A percentile compares a stretch with the other conserved stretches of the same genome.
These are phyloP conservation scores for Tenthredo distinguenda DNA, from an alignment of 2,888 invertebrate genomes.

Conservation along the genomic window DNA sequence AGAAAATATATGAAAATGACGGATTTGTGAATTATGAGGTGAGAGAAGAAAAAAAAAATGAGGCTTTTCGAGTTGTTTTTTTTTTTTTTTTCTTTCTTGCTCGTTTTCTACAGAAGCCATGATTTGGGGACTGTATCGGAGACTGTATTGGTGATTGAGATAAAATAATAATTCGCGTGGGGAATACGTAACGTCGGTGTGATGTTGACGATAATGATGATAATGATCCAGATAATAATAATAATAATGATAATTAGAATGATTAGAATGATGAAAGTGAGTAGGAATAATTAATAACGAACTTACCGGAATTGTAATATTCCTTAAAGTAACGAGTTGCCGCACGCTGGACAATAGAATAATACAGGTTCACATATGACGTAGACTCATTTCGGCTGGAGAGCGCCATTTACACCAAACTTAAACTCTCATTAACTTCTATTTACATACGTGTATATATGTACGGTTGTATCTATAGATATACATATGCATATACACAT, in stretches of 20 bases:
- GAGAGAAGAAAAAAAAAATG: neutral
- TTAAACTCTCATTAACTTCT: conserved; percentile 54
- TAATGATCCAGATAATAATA: neutral
- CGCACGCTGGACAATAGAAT: conserved; percentile 85
- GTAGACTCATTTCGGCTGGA: conserved; percentile 80
- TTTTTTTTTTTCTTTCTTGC: neutral
- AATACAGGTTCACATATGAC: conserved; percentile 85
- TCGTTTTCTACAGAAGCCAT: neutral
- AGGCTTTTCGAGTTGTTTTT: neutral
- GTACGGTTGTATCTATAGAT: conserved; percentile 20
- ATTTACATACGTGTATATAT: conserved; percentile 46
- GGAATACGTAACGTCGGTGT: neutral
- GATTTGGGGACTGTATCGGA: conserved; percentile 7
- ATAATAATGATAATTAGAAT: neutral
- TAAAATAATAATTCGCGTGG: conserved; percentile 18
- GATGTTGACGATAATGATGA: conserved; percentile 7
- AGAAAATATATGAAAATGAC: neutral
- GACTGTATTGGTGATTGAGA: conserved; percentile 21
- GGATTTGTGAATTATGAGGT: neutral
- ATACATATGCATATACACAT: conserved; percentile 52
- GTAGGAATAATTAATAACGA: neutral
- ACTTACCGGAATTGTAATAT: conserved; percentile 84
- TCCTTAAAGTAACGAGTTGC: conserved; percentile 85
- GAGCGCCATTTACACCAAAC: conserved; percentile 77
- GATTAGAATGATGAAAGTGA: neutral